phyloP scores from a whole-genome alignment of 2,888 invertebrate species.

The Melanostoma scalare region DNA sequence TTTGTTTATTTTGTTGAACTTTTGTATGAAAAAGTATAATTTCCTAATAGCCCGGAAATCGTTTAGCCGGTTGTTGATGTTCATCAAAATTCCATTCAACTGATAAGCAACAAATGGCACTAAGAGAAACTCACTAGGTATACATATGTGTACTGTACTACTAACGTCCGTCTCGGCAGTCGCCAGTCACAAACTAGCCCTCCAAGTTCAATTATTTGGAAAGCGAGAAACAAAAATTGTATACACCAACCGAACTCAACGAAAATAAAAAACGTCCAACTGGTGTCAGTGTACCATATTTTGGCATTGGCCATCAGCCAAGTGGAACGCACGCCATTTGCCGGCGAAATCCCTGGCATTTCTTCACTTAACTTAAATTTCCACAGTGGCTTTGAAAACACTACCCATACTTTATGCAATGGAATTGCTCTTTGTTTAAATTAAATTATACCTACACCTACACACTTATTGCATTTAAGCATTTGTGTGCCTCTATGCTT shows the following conservation, averaged over 20 bases:
- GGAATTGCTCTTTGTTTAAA: conserved; percentile 25
- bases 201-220: conserved; percentile 10
- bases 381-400: conserved; percentile 47
- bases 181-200: too few relatives aligned
- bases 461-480: neutral
- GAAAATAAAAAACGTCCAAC: conserved; percentile 12
- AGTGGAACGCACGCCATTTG: conserved; percentile 60
- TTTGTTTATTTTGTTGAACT: too few relatives aligned
- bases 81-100: conserved; percentile 19
- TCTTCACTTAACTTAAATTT: conserved; percentile 9
- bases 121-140: neutral
- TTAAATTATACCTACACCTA: conserved; percentile 12
- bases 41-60: conserved; percentile 53
- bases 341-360: conserved; percentile 26
- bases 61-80: conserved; percentile 35
- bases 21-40: conserved; percentile 1
- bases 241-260: conserved; percentile 9
- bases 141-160: too few relatives aligned
- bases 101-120: conserved; percentile 3
- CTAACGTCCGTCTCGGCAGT: too few relatives aligned
- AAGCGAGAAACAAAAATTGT: neutral
- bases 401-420: conserved; percentile 6
- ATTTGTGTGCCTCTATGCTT: neutral
- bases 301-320: conserved; percentile 67
- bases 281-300: conserved; percentile 59